Base-by-base conservation (phyloP, 2,797 vertebrate species). In the Zalophus californianus region DNA sequence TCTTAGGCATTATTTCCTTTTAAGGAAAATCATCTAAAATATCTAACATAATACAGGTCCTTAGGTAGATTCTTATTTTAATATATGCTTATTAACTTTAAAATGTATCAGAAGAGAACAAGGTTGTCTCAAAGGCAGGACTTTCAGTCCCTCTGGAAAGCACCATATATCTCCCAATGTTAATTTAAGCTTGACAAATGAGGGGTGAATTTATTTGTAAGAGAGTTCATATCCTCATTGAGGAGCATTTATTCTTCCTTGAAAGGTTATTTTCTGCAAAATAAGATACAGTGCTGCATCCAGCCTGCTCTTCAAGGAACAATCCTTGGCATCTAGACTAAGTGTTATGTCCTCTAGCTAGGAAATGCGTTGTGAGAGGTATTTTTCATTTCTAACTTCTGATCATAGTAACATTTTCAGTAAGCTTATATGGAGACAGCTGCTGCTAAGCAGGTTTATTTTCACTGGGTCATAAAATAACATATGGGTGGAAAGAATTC, bases 231-330 rank as follows among this genome's bases (percentile, higher is more conserved):
- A 89, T 89, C 72, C 91, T 97, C 93, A 92, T 32, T 72, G 82
- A 94, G 73, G 96, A 95, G 83, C 77, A 91, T 80, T 97, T 97
- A 94, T 89, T 96, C 87, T 94, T 89, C 38, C 85, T 92, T 96
- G 56, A 96, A 97, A 96, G 87, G 60, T 95, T 92, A 92, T 98
- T 97, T 97, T 97, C 95, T 95, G 86, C 32, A 95, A 91, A 96
- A 83, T 96, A 91, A 96, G 85, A 96, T 94, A 91, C 21, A 94
- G 58, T 64, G 50, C n/a, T 95, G 18, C 50, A 84, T 77, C 38
- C 16, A n/a, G 44, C 75, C 56, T 94, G 56, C 72, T 87, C 56
- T 92, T 48, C 2, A 32, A 93, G 75, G 54, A 92, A 75, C n/a
- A 89, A 44, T n/a, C 73, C 72, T 95, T 88, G 78, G 83, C 96